Evolutionary conservation across 2,113 vertebrate species (phyloP), one percentile per base, ranked within the genome.

Genomic region (Lamprologus speciosus): DNA sequence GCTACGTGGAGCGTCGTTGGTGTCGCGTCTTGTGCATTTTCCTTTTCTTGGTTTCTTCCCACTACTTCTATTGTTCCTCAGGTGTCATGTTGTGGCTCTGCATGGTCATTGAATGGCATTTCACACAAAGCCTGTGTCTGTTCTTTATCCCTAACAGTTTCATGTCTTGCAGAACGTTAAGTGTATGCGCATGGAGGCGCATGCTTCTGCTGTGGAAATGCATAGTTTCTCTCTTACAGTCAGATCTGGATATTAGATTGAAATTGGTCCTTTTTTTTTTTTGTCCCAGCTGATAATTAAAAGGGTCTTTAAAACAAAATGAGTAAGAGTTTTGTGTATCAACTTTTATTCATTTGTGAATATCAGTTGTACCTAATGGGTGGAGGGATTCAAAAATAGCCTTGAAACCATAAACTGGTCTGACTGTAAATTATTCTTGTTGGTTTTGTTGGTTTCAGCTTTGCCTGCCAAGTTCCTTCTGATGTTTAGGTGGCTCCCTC

Each of bases 401-500:
- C 70, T 51, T 45, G 9, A 4, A 78, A 26, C 9, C 28, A 16
- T 68, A 2, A 83, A 33, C 78, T 68, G 87, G 54, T 95, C 94
- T 95, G 95, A 95, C 95, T 95, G 94, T 93, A 92, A 92, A 51
- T 37, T 65, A 57, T 90, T 19, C 51, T 9, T 87, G 45, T 85
- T 89, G 40, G 5, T 17, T 91, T 81, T 78, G 23, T 88, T 83
- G 81, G 83, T 78, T 37, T 60, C 51, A 53, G 16, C 60, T 75
- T 80, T 50, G 51, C 91, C 57, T 37, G 70, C 54, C 5, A 5
- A 81, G 70, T 75, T 79, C 53, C 89, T n/a, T 78, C 35, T 83
- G 70, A 63, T 91, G 89, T 94, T 63, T 54, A 80, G 84, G 83
- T 94, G 89, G 93, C 93, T 81, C 95, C 94, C 94, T 91, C 95